Percentiles rank a stretch among this genome's conserved stretches.
phyloP scores from a whole-genome alignment of 53 echinoderm and acorn worm species.

The Henricia sp. region DNA sequence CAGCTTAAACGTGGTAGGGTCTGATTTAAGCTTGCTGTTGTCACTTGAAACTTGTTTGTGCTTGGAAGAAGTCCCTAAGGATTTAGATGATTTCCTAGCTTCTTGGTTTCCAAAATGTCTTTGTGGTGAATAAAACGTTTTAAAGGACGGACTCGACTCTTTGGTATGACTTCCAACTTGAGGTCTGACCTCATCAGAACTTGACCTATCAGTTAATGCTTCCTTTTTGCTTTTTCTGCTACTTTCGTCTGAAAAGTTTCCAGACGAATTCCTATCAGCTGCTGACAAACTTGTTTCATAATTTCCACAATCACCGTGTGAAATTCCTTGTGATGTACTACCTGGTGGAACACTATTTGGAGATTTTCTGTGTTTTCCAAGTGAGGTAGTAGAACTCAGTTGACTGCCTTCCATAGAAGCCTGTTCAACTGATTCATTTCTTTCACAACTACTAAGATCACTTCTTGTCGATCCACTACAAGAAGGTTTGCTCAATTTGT shows the following conservation, averaged over 20 bases:
- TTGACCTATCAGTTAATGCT: conserved; percentile 14
- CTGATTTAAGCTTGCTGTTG: conserved; percentile 13
- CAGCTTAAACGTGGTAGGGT: conserved; percentile 41
- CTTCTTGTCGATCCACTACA: no score
- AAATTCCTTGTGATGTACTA: background rate
- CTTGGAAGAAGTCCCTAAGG: background rate
- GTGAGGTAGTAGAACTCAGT: background rate
- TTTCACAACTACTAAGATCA: no score
- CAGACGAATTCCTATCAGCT: background rate
- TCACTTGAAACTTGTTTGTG: conserved; percentile 6
- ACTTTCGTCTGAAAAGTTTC: background rate
- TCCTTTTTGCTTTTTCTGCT: background rate
- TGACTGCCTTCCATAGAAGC: no score
- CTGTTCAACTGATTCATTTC: no score
- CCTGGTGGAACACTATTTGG: background rate
- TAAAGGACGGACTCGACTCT: background rate
- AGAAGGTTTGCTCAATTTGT: background rate
- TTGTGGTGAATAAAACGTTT: background rate
- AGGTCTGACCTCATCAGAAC: conserved; percentile 24
- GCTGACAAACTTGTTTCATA: background rate
- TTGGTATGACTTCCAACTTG: conserved; percentile 17
- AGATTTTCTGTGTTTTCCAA: background rate
- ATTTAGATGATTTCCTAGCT: conserved; percentile 4
- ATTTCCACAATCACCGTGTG: background rate
- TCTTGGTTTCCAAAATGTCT: background rate